These are phyloP conservation scores for Hormaphis cornu DNA, from an alignment of 1,140 invertebrate genomes.

Conservation along the genomic window DNA sequence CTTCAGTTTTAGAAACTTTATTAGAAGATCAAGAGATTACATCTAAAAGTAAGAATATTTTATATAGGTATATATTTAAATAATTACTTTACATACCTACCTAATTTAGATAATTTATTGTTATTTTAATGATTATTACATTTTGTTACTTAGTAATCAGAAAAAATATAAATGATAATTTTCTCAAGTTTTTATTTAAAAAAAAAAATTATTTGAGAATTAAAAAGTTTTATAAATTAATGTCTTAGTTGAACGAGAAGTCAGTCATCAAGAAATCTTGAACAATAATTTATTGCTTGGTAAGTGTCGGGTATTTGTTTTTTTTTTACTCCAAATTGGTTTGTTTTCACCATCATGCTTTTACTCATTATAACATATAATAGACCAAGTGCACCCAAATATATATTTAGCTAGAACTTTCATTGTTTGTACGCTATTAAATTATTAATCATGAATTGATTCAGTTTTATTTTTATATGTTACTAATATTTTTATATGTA, in stretches of 20 bases:
- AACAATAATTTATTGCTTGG: constrained; percentile 19
- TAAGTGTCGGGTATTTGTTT: constrained; percentile 17
- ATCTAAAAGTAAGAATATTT: constrained; percentile 21
- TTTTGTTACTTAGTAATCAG: no score
- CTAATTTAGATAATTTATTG: not conserved
- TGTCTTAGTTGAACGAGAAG: constrained; percentile 24
- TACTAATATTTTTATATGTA: no score
- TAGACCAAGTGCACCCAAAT: not conserved
- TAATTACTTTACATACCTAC: not conserved
- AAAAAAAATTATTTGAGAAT: not conserved
- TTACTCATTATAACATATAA: constrained; percentile 1
- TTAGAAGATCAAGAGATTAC: constrained; percentile 50
- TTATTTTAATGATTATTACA: not conserved
- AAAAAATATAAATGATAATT: not conserved
- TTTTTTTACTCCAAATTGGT: constrained; percentile 17
- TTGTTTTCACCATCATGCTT: constrained; percentile 3
- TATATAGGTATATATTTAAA: not conserved
- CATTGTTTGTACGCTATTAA: not conserved
- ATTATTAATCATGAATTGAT: no score
- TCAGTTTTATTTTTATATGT: no score
- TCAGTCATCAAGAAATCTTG: constrained; percentile 18
- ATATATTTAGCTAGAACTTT: no score
- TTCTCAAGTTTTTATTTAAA: not conserved
- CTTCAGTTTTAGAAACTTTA: constrained; percentile 51
- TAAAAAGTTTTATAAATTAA: constrained; percentile 21